Percentiles rank a stretch among this genome's conserved stretches.
Conservation (phyloP, 2,888 invertebrate genomes). For the Drosophila mimetica region DNA sequence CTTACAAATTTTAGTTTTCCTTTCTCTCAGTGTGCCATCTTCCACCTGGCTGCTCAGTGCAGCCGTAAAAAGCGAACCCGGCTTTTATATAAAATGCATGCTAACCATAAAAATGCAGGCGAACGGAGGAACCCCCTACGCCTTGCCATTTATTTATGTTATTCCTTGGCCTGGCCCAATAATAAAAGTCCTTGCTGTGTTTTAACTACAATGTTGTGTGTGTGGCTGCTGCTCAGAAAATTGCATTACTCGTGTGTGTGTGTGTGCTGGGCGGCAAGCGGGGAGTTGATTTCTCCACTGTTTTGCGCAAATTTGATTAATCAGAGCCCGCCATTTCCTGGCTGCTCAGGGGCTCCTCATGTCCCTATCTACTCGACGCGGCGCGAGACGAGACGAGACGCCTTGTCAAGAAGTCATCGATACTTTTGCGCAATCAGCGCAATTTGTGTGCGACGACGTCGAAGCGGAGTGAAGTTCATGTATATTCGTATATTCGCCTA, state of each 20-base stretch:
- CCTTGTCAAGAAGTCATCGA: slow-evolving; percentile 74
- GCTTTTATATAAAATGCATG: slow-evolving; percentile 44
- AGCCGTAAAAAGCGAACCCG: slow-evolving; percentile 24
- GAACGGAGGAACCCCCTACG: slow-evolving; percentile 2
- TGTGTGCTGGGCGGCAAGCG: slow-evolving; percentile 15
- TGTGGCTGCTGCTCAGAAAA: slow-evolving; percentile 48
- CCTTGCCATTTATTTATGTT: slow-evolving; percentile 64
- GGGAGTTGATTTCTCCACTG: slow-evolving; percentile 41
- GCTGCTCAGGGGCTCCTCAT: background rate
- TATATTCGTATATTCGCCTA: slow-evolving; percentile 23
- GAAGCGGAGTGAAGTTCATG: slow-evolving; percentile 15
- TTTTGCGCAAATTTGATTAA: slow-evolving; percentile 55
- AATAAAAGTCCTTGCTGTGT: slow-evolving; percentile 37
- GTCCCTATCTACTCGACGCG: slow-evolving; percentile 14
- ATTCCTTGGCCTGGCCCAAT: slow-evolving; percentile 45
- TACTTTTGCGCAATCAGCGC: slow-evolving; percentile 80
- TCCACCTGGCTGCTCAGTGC: slow-evolving; percentile 30
- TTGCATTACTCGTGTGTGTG: slow-evolving; percentile 70
- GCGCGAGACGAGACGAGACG: slow-evolving; percentile 7
- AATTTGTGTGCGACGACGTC: slow-evolving; percentile 61
- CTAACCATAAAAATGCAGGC: slow-evolving; percentile 45
- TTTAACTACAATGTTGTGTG: slow-evolving; percentile 66
- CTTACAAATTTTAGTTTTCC: too few species aligned
- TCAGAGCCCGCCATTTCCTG: background rate
- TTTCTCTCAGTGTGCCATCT: slow-evolving; percentile 9